Base-by-base conservation (phyloP, 2,888 invertebrate species). In the Drosophila colorata region DNA sequence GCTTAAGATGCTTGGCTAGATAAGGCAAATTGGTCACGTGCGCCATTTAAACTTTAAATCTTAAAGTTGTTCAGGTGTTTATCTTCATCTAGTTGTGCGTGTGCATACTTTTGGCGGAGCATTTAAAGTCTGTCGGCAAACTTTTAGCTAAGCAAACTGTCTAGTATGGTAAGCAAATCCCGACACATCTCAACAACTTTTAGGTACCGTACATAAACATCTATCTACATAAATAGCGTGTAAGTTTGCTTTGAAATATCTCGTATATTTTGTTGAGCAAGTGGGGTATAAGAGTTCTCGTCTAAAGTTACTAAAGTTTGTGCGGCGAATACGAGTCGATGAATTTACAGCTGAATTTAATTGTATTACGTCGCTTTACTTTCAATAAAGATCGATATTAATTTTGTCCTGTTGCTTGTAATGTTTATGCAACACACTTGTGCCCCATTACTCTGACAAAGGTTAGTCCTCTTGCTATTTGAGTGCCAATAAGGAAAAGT, bases 301-400 rank as follows among this genome's bases (percentile, higher is more conserved):
- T 41, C 1, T 20, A 18, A 46, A 44, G 40, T 37, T 49, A 37
- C 61, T 69, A 8, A 49, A 41, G 35, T 31, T 2, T 18, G 4
- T 20, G 13, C 13, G 16, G 41, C 20, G 28, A 43, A 41, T 4
- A 1, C 9, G 18, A 38, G 14, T 51, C 14, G 16, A 14, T 31
- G 52, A 11, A 41, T 20, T 8, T 25, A 4, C 18, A 18, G 18
- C 9, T 43, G 23, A 18, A 33, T 23, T 23, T 52, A 16, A 18
- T 48, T 40, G 55, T 37, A 14, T 33, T 49, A 41, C 13, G 14
- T 4, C 38, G 14, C 38, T 46, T 31, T 58, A 41, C 57, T 58
- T n/a, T 53, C 23, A 55, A 49, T 11, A n/a, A 7, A n/a, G 47
- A 61, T 74, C 70, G 49, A 76, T 79, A 57, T 20, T 69, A 28